phyloP scores from a whole-genome alignment of 1,140 invertebrate species.

The Paracyclopina nana region DNA sequence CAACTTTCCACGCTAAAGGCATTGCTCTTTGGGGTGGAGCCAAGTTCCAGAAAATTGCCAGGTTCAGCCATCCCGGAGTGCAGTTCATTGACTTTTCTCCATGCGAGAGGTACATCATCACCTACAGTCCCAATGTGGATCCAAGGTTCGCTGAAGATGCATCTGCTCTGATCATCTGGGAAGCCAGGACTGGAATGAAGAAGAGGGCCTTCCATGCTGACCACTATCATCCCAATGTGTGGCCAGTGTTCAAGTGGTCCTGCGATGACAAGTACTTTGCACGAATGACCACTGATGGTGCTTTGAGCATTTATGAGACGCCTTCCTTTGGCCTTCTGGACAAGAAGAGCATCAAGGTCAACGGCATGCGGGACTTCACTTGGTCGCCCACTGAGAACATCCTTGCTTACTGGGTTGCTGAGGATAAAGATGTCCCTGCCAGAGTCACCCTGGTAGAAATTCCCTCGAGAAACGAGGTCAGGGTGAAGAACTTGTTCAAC shows the following conservation, averaged over 20 bases:
- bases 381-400: constrained; percentile 96
- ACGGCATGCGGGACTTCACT: constrained; percentile 76
- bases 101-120: constrained; percentile 54
- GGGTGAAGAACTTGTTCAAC: constrained; percentile 91
- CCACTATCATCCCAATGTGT: constrained; percentile 40
- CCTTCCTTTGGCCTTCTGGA: constrained; percentile 77
- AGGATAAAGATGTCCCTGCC: constrained; percentile 38
- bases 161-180: constrained; percentile 70
- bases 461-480: constrained; percentile 64
- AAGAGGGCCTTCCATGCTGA: constrained; percentile 76
- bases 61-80: constrained; percentile 71
- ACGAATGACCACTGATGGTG: constrained; percentile 44
- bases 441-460: constrained; percentile 62
- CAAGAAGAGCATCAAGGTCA: constrained; percentile 82
- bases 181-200: constrained; percentile 58
- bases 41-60: constrained; percentile 71
- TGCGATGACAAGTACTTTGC: constrained; percentile 93
- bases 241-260: constrained; percentile 93
- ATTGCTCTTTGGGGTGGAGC: constrained; percentile 93
- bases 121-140: constrained; percentile 35
- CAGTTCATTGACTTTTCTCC: constrained; percentile 95
- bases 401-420: constrained; percentile 32
- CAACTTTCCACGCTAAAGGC: constrained; percentile 85
- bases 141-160: constrained; percentile 25
- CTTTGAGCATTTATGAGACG: constrained; percentile 86